Evolutionary conservation across 1,140 invertebrate genomes (phyloP).

Genomic region (Tyrophagus putrescentiae): DNA sequence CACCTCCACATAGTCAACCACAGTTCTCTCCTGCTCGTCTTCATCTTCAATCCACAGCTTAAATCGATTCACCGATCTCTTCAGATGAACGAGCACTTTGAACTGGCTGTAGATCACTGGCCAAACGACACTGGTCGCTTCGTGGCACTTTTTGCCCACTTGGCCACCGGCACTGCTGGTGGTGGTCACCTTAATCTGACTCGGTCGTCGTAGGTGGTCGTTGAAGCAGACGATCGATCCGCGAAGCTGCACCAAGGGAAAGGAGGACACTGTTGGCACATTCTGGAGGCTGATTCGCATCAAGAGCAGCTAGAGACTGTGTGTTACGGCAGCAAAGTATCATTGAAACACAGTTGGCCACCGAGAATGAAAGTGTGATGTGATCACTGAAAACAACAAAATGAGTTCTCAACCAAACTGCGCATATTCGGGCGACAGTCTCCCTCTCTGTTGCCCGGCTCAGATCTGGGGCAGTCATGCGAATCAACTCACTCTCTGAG

Average conservation of each 20-base stretch:
- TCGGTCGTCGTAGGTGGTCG: not conserved
- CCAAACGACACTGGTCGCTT: conserved; percentile 1
- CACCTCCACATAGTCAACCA: not conserved
- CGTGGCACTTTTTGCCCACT: not conserved
- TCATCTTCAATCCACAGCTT: not conserved
- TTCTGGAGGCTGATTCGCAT: no score
- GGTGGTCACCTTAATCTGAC: not conserved
- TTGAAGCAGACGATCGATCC: not conserved
- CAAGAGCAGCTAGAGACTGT: no score
- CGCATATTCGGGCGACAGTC: no score
- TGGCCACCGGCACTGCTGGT: no score
- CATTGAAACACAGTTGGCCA: no score
- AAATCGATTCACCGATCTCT: not conserved
- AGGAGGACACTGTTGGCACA: not conserved
- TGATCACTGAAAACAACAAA: not conserved
- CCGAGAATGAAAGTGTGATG: no score
- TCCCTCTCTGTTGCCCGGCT: no score
- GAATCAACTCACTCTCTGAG: no score
- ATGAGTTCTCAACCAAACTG: no score
- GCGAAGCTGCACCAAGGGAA: not conserved
- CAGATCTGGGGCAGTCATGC: no score
- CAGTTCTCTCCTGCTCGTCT: not conserved
- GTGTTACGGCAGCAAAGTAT: no score
- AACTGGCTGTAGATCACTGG: not conserved
- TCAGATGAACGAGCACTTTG: not conserved